Percentiles rank a stretch among this genome's conserved stretches.
These are phyloP conservation scores for Thamnaconus septentrionalis DNA, from an alignment of 2,113 vertebrate species.

Conservation along the genomic window DNA sequence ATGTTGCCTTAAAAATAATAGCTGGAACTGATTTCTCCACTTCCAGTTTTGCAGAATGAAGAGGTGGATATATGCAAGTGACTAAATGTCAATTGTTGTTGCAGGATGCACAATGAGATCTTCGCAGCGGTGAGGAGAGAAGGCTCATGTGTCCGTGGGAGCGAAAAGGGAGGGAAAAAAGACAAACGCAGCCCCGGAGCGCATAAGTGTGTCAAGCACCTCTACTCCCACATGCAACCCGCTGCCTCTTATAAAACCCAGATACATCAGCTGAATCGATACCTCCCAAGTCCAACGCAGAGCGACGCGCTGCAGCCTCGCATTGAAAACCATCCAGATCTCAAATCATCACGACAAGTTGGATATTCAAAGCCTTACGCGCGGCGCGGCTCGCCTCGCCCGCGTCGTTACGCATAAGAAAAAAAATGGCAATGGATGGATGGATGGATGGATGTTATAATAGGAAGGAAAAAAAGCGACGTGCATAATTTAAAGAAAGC, in stretches of 20 bases:
- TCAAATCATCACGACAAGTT: not conserved
- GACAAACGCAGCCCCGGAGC: constrained; percentile 54
- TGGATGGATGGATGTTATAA: too few species aligned
- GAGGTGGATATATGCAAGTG: too few species aligned
- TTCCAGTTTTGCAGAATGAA: too few species aligned
- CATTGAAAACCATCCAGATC: not conserved
- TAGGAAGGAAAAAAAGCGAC: not conserved
- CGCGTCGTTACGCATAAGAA: too few species aligned
- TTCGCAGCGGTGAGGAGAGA: constrained; percentile 53
- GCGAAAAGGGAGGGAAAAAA: constrained; percentile 1
- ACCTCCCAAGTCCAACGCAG: constrained; percentile 25
- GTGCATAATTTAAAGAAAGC: not conserved
- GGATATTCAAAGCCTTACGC: not conserved
- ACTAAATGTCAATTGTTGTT: not conserved
- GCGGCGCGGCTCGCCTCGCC: not conserved
- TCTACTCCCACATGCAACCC: constrained; percentile 58
- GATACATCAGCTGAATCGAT: constrained; percentile 49
- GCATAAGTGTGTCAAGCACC: constrained; percentile 58
- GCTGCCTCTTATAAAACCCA: constrained; percentile 47
- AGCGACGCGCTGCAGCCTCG: not conserved
- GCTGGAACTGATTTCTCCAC: too few species aligned
- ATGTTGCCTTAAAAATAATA: too few species aligned
- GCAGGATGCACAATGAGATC: constrained; percentile 35
- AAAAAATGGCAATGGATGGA: too few species aligned
- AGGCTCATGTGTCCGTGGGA: constrained; percentile 22